Percentiles rank a stretch among this genome's conserved stretches.
Evolutionary conservation across 2,888 invertebrate species (phyloP).

Genomic region (Hipparchia sbordonii): DNA sequence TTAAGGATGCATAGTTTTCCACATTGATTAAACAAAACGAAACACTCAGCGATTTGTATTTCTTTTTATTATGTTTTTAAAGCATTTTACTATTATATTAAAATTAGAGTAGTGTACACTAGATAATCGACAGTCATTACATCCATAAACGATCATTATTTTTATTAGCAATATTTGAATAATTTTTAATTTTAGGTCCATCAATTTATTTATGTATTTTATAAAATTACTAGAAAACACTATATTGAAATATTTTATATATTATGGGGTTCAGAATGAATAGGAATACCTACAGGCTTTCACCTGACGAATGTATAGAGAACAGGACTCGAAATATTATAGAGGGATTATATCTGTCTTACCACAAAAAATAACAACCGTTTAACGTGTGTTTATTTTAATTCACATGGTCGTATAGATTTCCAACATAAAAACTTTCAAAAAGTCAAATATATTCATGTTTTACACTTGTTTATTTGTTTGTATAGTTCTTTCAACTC

Average conservation of each 20-base stretch:
- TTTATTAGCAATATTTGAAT: slow-evolving; percentile 36
- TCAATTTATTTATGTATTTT: too few species aligned
- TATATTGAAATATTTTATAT: neutral
- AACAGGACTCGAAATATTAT: neutral
- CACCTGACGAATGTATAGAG: neutral
- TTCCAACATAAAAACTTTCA: too few species aligned
- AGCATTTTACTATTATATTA: neutral
- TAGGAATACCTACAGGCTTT: neutral
- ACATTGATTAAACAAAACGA: too few species aligned
- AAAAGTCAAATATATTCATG: too few species aligned
- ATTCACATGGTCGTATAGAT: too few species aligned
- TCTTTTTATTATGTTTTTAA: too few species aligned
- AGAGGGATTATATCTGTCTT: too few species aligned
- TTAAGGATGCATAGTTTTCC: too few species aligned
- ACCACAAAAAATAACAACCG: too few species aligned
- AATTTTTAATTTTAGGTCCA: slow-evolving; percentile 24
- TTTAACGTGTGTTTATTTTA: too few species aligned
- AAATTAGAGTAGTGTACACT: neutral
- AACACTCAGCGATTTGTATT: too few species aligned
- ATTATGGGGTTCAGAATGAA: neutral
- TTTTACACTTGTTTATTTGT: neutral
- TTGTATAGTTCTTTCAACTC: too few species aligned
- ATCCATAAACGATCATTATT: slow-evolving; percentile 38
- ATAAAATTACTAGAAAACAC: neutral
- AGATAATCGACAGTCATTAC: slow-evolving; percentile 25